Percentiles rank a stretch among this genome's conserved stretches.
Conservation (phyloP, 2,888 invertebrate genomes). For the Trissoscelio sp. region DNA sequence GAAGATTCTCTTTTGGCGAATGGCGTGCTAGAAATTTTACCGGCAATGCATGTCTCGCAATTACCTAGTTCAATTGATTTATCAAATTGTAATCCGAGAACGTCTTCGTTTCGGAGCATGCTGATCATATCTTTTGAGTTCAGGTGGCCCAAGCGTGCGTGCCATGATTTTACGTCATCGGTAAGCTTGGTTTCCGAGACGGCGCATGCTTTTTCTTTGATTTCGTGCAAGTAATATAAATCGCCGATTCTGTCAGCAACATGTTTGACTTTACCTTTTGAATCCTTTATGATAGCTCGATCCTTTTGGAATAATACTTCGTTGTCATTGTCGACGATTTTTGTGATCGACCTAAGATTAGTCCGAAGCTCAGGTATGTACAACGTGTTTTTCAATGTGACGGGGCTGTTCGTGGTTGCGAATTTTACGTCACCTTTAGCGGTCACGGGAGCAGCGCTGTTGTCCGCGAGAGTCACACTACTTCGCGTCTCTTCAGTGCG, state of each 20-base stretch:
- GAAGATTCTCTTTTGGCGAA: constrained; percentile 6
- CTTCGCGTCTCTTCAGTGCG: not conserved
- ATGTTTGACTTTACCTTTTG: constrained; percentile 29
- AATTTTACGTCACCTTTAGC: constrained; percentile 39
- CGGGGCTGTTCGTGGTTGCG: not conserved
- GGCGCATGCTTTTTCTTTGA: not conserved
- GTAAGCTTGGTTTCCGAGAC: not conserved
- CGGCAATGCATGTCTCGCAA: not conserved
- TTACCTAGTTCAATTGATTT: not conserved
- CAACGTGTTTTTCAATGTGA: constrained; percentile 22
- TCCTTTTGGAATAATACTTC: constrained; percentile 47
- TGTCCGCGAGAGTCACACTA: constrained; percentile 22
- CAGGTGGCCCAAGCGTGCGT: constrained; percentile 58
- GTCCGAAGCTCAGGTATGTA: constrained; percentile 50
- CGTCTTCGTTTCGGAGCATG: constrained; percentile 10
- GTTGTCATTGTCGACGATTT: constrained; percentile 60
- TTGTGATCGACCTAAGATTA: constrained; percentile 68
- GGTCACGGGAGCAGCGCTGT: not conserved
- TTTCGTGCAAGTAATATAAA: constrained; percentile 56
- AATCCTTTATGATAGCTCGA: constrained; percentile 46
- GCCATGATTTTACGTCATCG: constrained; percentile 38
- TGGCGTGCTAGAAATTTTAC: constrained; percentile 5
- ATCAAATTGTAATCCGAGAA: not conserved
- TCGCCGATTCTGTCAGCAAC: constrained; percentile 56
- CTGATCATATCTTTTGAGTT: constrained; percentile 38